Percentiles rank a stretch among this genome's conserved stretches.
Conservation (phyloP, 2,888 invertebrate genomes). For the Drosophila villosipedis region DNA sequence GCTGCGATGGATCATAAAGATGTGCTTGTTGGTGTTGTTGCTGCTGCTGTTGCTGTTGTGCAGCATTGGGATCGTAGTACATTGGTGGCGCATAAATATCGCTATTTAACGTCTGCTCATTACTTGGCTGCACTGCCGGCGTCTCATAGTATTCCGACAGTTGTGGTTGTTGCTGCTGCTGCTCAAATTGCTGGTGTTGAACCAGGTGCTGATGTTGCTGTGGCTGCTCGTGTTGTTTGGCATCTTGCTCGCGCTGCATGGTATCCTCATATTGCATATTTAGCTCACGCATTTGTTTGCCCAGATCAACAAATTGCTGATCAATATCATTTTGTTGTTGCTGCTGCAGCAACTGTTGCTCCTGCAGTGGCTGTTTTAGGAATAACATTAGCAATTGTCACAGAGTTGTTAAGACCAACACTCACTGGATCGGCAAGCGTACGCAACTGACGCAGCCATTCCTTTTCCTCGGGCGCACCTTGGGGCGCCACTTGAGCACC, state of each 20-base stretch:
- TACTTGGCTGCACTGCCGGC: conserved; percentile 17
- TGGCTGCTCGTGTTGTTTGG: conserved; percentile 35
- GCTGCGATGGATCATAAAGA: conserved; percentile 37
- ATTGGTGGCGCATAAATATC: conserved; percentile 36
- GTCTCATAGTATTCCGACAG: conserved; percentile 43
- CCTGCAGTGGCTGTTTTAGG: conserved; percentile 49
- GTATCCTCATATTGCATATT: conserved; percentile 82
- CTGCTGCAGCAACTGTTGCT: conserved; percentile 37
- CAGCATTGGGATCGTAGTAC: conserved; percentile 53
- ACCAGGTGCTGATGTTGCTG: conserved; percentile 18
- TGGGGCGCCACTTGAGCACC: conserved; percentile 34
- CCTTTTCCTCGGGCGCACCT: conserved; percentile 77
- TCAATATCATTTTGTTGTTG: conserved; percentile 74
- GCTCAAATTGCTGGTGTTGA: conserved; percentile 21
- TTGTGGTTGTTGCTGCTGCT: conserved; percentile 22
- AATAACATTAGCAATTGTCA: background rate
- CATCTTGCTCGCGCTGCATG: conserved; percentile 51
- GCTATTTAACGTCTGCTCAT: conserved; percentile 30
- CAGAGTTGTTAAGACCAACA: background rate
- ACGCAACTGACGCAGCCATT: conserved; percentile 84
- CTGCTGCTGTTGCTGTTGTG: conserved; percentile 41
- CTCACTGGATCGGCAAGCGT: conserved; percentile 68
- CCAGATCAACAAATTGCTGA: conserved; percentile 84
- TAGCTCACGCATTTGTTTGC: conserved; percentile 84
- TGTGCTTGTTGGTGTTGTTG: conserved; percentile 27